Evolutionary conservation across 2,113 vertebrate genomes (phyloP).

Genomic region (Nothobranchius kuhntae): DNA sequence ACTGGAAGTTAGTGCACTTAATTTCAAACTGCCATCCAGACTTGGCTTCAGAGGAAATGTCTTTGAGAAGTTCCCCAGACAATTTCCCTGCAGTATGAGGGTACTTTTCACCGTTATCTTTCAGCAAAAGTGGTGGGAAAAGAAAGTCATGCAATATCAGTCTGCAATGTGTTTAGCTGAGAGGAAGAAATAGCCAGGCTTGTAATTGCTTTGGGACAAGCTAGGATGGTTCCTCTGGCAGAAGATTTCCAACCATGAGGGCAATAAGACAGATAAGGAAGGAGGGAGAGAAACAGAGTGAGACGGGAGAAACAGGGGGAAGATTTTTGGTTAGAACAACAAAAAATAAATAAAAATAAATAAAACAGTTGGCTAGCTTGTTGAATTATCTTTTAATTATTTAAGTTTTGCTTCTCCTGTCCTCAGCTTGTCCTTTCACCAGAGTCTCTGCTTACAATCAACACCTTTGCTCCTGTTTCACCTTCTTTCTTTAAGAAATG

Average conservation of each 20-base stretch:
- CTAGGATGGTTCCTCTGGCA: conserved; percentile 58
- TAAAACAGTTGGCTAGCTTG: conserved; percentile 30
- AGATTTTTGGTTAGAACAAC: conserved; percentile 53
- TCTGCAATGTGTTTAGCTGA: conserved; percentile 64
- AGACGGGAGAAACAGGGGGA: conserved; percentile 9
- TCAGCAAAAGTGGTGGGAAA: conserved; percentile 42
- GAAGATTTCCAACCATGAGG: conserved; percentile 63
- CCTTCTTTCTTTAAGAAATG: conserved; percentile 25
- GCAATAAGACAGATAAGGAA: conserved; percentile 63
- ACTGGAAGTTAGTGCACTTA: conserved; percentile 35
- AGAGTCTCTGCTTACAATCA: conserved; percentile 30
- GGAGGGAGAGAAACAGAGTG: conserved; percentile 12
- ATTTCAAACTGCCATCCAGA: conserved; percentile 49
- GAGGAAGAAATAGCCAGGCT: conserved; percentile 67
- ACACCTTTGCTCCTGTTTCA: conserved; percentile 44
- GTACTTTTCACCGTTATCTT: conserved; percentile 63
- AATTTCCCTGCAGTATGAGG: conserved; percentile 46
- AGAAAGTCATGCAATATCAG: conserved; percentile 67
- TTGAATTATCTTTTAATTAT: background rate
- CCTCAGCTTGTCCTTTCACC: conserved; percentile 29
- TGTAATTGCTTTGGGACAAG: conserved; percentile 78
- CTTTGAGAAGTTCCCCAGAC: conserved; percentile 53
- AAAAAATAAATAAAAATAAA: conserved; percentile 50
- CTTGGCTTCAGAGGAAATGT: conserved; percentile 51
- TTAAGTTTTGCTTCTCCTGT: conserved; percentile 28